Conservation (phyloP, 1,140 invertebrate genomes). For the Holcopasites calliopsidis region DNA sequence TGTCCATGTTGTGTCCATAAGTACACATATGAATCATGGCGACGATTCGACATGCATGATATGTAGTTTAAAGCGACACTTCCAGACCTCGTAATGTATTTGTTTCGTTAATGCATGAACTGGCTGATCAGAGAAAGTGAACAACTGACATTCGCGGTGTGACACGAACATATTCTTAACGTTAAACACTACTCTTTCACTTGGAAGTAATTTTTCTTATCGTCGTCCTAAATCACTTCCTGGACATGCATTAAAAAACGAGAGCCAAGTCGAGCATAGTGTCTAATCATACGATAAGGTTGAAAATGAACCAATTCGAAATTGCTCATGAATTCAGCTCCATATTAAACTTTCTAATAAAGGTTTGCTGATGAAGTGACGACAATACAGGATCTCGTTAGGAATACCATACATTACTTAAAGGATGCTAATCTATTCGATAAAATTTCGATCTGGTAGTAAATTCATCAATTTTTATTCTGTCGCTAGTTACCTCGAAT, state of each 20-base stretch:
- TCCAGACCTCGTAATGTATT: background rate
- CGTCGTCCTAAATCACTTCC: background rate
- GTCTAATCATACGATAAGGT: background rate
- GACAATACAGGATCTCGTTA: too few species aligned
- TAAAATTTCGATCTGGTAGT: too few species aligned
- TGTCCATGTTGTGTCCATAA: background rate
- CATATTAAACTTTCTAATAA: too few species aligned
- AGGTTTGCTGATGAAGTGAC: too few species aligned
- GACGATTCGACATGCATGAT: conserved; percentile 1
- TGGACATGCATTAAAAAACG: background rate
- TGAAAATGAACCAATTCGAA: too few species aligned
- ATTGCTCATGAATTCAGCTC: too few species aligned
- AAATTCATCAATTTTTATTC: too few species aligned
- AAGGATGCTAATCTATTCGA: too few species aligned
- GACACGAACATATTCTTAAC: background rate
- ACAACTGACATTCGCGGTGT: background rate
- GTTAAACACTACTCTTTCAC: background rate
- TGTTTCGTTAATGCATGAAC: conserved; percentile 9
- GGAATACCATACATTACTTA: too few species aligned
- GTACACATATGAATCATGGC: background rate
- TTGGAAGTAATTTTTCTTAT: background rate
- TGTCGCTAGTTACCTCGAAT: too few species aligned
- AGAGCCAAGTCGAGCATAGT: background rate
- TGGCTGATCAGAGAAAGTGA: conserved; percentile 18
- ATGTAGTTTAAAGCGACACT: too few species aligned